Base-by-base conservation (phyloP, 2,797 vertebrate species). In the Euphonia xanthogaster region DNA sequence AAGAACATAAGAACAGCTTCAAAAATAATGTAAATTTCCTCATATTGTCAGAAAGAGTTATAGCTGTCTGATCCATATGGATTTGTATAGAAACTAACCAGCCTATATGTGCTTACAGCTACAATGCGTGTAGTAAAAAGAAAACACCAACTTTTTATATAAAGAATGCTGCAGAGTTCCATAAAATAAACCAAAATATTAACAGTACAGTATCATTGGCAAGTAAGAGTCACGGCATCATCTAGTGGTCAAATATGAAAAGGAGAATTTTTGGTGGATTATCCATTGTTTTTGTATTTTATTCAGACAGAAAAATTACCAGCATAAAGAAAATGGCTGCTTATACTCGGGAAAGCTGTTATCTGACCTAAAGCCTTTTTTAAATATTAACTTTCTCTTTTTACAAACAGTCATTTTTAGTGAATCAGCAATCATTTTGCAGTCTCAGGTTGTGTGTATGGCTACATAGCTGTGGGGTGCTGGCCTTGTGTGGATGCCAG, bases 201-300 rank as follows among this genome's bases (percentile, higher is more conserved):
- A 65, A n/a, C 22, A 42, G 55, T 31, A 50, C 50, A 37, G 30
- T 12, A 62, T 58, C 7, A 25, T 31, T 57, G 71, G 31, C 57
- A 86, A 40, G 53, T 54, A 68, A 72, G 88, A 80, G 57, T 61
- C 50, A 92, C 63, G 96, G 95, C 95, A 87, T 54, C 93, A 95
- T 85, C 96, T 95, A 92, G 95, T 40, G 40, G 40, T 40, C 15
- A 53, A 48, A 75, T 35, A 31, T 1, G 8, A 91, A 87, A 92
- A 81, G 7, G 17, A 86, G 40, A 40, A 28, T 40, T 82, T 7
- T 54, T 58, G 33, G 25, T 44, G 9, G 35, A 42, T 47, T 74
- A 53, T 14, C 23, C 21, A 15, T 50, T 24, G 16, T 2, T 86
- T 68, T 58, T 35, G 50, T 53, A 58, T 22, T 71, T 72, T 51